These are phyloP conservation scores for Pollenia labialis DNA, from an alignment of 2,888 invertebrate species.

Conservation along the genomic window DNA sequence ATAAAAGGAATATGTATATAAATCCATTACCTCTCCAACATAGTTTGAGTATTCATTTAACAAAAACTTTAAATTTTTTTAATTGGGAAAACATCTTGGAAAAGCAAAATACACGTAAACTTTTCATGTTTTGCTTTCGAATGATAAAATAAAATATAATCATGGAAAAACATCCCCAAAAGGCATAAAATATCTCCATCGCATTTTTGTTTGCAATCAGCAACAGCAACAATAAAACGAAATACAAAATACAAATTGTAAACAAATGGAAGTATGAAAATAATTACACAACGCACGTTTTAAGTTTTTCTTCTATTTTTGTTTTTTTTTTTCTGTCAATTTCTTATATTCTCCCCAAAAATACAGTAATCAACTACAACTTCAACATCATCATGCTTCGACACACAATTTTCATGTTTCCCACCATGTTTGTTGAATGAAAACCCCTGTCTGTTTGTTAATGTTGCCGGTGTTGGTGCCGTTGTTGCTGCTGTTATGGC, in stretches of 20 bases:
- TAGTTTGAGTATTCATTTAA: background rate
- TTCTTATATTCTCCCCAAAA: conserved; percentile 40
- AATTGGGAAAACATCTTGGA: background rate
- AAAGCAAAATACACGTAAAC: background rate
- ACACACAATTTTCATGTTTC: conserved; percentile 47
- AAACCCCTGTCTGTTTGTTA: conserved; percentile 34
- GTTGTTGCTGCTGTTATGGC: conserved; percentile 6
- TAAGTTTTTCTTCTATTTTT: conserved; percentile 56
- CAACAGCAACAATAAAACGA: conserved; percentile 20
- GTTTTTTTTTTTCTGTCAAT: conserved; percentile 15
- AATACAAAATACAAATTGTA: conserved; percentile 64
- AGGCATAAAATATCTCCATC: conserved; percentile 22
- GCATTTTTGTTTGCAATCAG: conserved; percentile 16
- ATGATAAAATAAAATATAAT: conserved; percentile 23
- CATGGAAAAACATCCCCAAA: conserved; percentile 60
- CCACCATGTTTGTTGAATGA: conserved; percentile 23
- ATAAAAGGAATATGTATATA: too few relatives aligned
- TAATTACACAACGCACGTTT: conserved; percentile 76
- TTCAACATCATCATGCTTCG: conserved; percentile 47
- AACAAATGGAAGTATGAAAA: conserved; percentile 76
- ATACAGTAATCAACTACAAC: conserved; percentile 23
- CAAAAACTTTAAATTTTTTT: background rate
- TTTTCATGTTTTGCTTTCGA: background rate
- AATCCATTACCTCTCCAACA: too few relatives aligned
- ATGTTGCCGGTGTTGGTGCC: background rate